Base-by-base conservation (phyloP, 1,140 invertebrate genomes). In the Drosophila quadrilineata region DNA sequence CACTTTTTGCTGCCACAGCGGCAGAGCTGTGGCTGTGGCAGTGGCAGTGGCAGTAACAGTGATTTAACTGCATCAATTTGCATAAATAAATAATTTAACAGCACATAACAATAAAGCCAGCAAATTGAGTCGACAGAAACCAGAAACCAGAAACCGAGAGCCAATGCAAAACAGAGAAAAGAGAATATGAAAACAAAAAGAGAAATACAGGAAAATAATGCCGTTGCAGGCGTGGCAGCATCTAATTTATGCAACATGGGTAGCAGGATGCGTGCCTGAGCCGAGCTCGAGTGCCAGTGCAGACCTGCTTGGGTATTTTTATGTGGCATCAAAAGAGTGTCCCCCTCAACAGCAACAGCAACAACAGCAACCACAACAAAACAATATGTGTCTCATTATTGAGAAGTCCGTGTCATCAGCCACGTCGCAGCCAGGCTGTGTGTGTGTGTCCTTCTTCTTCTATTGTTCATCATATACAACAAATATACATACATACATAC, bases 71-170 rank as follows among this genome's bases (percentile, higher is more conserved):
- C 65, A 85, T 84, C 66, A 77, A 84, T 84, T 84, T 79, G 77
- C 77, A 84, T 84, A 84, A 84, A 84, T 84, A 84, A 84, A 84
- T 84, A 84, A 84, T 84, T 84, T 77, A 84, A 58, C 70, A 60
- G 57, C 60, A 63, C 69, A 63, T 54, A 19, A 77, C 73, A 82
- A 84, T 73, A 84, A 85, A 79, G 57, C 24, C 70, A 71, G 73
- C 77, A 82, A 82, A 82, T 82, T 82, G 77, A 82, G 73, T 84
- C 77, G 60, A n/a, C 79, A 70, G 36, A 69, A 85, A 70, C n/a
- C n/a, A n/a, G n/a, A n/a, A n/a, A n/a, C n/a, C n/a, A n/a, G n/a
- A n/a, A n/a, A n/a, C n/a, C n/a, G 75, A 66, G 66, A 63, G 38
- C 58, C 57, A 63, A 54, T 38, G 35, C 29, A 40, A 28, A 45